A percentile compares a stretch with the other conserved stretches of the same genome.
Conservation (phyloP, 2,797 vertebrate genomes). For the Characodon lateralis region DNA sequence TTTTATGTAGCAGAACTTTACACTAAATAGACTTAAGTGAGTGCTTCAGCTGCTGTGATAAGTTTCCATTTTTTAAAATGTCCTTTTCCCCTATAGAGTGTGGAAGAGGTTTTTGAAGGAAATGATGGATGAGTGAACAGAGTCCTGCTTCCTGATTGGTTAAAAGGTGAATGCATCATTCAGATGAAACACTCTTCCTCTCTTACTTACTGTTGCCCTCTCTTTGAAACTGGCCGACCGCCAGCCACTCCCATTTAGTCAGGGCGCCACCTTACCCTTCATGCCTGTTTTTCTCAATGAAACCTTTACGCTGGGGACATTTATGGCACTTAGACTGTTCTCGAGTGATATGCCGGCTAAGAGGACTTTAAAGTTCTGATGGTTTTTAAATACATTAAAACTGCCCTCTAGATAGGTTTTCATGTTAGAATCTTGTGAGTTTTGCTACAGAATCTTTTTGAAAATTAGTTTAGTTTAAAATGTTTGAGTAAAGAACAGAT, state of each 20-base stretch:
- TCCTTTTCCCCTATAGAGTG: background rate
- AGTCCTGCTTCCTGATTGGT: constrained; percentile 23
- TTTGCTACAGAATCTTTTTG: background rate
- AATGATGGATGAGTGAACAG: constrained; percentile 21
- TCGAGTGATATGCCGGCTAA: background rate
- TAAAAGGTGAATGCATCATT: constrained; percentile 32
- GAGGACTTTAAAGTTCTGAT: background rate
- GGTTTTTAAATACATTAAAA: background rate
- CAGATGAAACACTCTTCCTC: constrained; percentile 16
- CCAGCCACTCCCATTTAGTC: constrained; percentile 60
- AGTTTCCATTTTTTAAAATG: background rate
- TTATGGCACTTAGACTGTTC: constrained; percentile 30
- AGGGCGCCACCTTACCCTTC: constrained; percentile 51
- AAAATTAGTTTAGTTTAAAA: background rate
- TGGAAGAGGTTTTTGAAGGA: constrained; percentile 18
- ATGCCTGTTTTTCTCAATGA: constrained; percentile 77
- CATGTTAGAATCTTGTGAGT: background rate
- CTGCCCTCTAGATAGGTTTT: background rate
- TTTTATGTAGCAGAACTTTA: constrained; percentile 14
- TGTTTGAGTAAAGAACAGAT: background rate
- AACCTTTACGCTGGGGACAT: constrained; percentile 53
- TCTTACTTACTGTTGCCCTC: background rate
- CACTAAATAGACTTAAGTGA: background rate
- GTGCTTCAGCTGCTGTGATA: background rate
- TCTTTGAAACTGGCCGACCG: constrained; percentile 66